These are phyloP conservation scores for Thymallus thymallus DNA, from an alignment of 2,113 vertebrate species.

Conservation along the genomic window DNA sequence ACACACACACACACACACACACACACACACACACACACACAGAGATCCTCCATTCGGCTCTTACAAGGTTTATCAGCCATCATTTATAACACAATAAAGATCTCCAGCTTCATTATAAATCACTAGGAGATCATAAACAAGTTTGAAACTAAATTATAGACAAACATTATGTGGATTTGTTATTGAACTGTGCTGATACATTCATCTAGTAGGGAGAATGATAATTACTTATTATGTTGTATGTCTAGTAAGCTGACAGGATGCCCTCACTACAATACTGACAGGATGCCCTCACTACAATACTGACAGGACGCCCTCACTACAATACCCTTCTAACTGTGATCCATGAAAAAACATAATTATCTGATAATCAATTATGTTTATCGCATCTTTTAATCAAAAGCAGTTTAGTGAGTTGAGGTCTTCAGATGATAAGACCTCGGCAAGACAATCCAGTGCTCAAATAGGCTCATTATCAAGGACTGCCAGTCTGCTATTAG, in stretches of 20 bases:
- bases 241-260: neutral
- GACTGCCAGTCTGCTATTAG: neutral
- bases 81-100: conserved; percentile 18
- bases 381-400: neutral
- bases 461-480: neutral
- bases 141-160: conserved; percentile 8
- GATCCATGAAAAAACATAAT: conserved; percentile 14
- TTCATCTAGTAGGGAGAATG: neutral
- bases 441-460: neutral
- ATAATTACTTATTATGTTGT: conserved; percentile 13
- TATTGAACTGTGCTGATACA: conserved; percentile 17
- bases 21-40: neutral
- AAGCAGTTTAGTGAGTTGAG: neutral
- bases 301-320: neutral
- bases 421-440: neutral
- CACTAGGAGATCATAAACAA: conserved; percentile 28
- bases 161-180: conserved; percentile 19
- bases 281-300: neutral
- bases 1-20: too few relatives aligned
- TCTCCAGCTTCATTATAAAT: conserved; percentile 28
- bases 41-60: neutral
- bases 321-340: conserved; percentile 11
- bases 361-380: conserved; percentile 28
- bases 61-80: neutral
- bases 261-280: neutral